A percentile compares a stretch with the other conserved stretches of the same genome.
Conservation (phyloP, 2,113 vertebrate species). For the Azemiops feae region DNA sequence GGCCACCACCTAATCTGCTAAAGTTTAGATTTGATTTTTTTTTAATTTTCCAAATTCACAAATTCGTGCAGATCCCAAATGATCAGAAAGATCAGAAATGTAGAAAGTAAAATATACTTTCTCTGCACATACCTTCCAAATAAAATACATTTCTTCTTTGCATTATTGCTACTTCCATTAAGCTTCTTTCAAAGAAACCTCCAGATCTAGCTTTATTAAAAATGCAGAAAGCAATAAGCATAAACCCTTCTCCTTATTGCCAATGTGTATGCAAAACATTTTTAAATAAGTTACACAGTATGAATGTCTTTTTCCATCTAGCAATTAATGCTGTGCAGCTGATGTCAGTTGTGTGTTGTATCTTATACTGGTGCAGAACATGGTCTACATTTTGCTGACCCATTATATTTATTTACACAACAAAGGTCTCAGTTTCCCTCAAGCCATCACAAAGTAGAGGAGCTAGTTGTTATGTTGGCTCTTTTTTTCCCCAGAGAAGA, state of each 20-base stretch:
- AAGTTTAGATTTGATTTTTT: background rate
- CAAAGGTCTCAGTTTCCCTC: constrained; percentile 52
- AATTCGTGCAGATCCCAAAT: background rate
- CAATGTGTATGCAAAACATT: constrained; percentile 68
- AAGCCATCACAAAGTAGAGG: constrained; percentile 43
- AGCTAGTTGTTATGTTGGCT: background rate
- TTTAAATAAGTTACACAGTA: constrained; percentile 70
- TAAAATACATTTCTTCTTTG: background rate
- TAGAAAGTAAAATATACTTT: constrained; percentile 36
- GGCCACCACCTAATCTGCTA: background rate
- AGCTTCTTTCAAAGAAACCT: constrained; percentile 60
- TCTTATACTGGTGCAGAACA: constrained; percentile 53
- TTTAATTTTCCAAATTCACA: background rate
- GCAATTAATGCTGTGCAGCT: constrained; percentile 62
- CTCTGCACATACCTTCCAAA: background rate
- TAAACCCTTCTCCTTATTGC: constrained; percentile 66
- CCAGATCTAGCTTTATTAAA: constrained; percentile 65
- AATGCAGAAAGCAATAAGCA: constrained; percentile 67
- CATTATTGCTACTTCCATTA: constrained; percentile 59
- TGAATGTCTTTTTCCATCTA: constrained; percentile 62
- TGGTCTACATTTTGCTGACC: constrained; percentile 43
- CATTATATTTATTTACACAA: constrained; percentile 64
- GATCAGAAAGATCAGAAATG: background rate
- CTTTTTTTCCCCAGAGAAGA: background rate
- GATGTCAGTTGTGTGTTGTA: constrained; percentile 40